Percentiles rank a stretch among this genome's conserved stretches.
Evolutionary conservation across 2,797 vertebrate genomes (phyloP).

Genomic region (Bradypus variegatus): DNA sequence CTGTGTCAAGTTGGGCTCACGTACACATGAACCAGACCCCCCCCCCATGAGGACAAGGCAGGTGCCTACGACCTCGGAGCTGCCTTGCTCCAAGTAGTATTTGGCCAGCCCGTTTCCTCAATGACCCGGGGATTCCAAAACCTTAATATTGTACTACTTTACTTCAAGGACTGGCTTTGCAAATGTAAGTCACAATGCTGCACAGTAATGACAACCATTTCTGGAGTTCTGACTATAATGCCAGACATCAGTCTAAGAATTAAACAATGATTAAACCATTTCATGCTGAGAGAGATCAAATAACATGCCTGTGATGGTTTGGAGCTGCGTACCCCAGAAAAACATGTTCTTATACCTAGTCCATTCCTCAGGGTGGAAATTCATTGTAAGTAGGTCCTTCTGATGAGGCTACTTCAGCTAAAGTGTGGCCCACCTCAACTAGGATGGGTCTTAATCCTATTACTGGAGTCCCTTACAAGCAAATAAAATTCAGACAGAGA

Average conservation of each 20-base stretch:
- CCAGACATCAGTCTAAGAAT: not conserved
- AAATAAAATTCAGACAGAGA: too few species aligned
- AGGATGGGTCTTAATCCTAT: too few species aligned
- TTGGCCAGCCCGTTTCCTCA: not conserved
- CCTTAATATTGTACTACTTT: not conserved
- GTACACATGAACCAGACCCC: not conserved
- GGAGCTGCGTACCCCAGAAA: too few species aligned
- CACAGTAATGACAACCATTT: not conserved
- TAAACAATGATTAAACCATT: not conserved
- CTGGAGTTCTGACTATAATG: not conserved
- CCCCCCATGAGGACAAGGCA: too few species aligned
- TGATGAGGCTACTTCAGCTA: too few species aligned
- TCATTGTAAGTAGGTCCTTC: too few species aligned
- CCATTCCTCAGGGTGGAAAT: too few species aligned
- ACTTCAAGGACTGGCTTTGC: not conserved
- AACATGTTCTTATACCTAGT: too few species aligned
- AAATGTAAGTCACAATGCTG: not conserved
- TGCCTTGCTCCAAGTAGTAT: too few species aligned
- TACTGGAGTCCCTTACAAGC: too few species aligned
- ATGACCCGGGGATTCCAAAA: not conserved
- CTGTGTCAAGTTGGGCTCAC: not conserved
- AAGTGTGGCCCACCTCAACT: too few species aligned
- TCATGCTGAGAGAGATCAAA: not conserved
- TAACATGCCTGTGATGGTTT: not conserved
- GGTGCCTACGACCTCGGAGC: not conserved